These are phyloP conservation scores for Nemopilema nomurai DNA, from an alignment of 30 jellyfish, hydroid and myxozoan species.

Conservation along the genomic window DNA sequence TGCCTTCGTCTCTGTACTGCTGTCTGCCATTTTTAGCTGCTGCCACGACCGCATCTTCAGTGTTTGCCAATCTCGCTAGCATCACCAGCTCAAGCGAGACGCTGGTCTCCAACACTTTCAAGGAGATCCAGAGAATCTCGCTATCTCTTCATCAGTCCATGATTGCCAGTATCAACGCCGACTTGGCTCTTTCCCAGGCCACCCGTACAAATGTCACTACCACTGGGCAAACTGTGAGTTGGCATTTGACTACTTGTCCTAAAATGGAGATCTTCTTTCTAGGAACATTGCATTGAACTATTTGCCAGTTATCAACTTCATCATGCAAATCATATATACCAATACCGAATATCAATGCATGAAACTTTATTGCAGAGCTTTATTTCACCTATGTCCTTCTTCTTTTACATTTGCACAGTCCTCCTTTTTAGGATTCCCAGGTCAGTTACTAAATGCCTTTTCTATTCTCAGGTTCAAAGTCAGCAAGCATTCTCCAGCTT, in stretches of 20 bases:
- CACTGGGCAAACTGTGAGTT: constrained; percentile 61
- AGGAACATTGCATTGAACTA: too few species aligned
- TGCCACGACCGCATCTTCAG: constrained; percentile 24
- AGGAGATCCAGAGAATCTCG: constrained; percentile 40
- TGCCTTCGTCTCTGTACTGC: too few species aligned
- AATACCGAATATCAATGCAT: too few species aligned
- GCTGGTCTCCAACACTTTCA: constrained; percentile 21
- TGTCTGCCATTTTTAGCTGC: too few species aligned
- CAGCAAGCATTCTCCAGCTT: constrained; percentile 33
- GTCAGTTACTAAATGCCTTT: too few species aligned
- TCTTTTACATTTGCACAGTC: too few species aligned
- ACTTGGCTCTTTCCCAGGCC: constrained; percentile 71
- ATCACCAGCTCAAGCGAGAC: constrained; percentile 40
- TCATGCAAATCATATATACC: too few species aligned
- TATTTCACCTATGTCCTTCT: too few species aligned
- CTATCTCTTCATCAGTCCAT: constrained; percentile 50
- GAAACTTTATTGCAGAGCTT: too few species aligned
- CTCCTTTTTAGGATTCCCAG: too few species aligned
- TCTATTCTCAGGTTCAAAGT: constrained; percentile 20
- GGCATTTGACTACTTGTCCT: neutral
- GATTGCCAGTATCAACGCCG: constrained; percentile 49
- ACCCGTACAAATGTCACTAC: constrained; percentile 44
- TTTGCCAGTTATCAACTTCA: too few species aligned
- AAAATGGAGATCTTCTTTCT: neutral
- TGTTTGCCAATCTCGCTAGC: constrained; percentile 42